These are phyloP conservation scores for Cliona cf. orientalis DNA, from an alignment of 37 sponge, comb jelly and placozoan genomes.

Conservation along the genomic window DNA sequence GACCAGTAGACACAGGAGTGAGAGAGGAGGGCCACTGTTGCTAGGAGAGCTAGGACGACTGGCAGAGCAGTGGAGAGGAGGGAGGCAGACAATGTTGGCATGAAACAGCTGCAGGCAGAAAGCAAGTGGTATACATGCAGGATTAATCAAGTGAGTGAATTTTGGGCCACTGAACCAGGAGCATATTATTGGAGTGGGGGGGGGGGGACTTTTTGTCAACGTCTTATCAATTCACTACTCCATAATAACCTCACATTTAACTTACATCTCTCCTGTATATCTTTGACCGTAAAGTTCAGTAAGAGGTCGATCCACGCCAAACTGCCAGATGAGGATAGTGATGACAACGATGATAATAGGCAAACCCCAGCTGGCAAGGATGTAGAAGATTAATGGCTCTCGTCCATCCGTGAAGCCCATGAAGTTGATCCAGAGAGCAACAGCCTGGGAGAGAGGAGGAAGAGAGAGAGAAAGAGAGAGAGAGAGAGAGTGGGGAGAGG, in stretches of 20 bases:
- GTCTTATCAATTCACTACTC: too few relatives aligned
- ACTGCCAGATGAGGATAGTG: conserved; percentile 59
- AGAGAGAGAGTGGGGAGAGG: neutral
- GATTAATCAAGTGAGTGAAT: neutral
- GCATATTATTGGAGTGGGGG: neutral
- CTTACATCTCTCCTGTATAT: too few relatives aligned
- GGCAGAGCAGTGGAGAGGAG: conserved; percentile 64
- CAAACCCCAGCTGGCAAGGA: conserved; percentile 53
- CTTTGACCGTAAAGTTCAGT: conserved; percentile 7
- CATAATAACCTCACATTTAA: too few relatives aligned
- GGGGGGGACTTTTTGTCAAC: too few relatives aligned
- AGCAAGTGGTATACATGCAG: neutral
- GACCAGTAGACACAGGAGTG: conserved; percentile 79
- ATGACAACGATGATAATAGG: conserved; percentile 34
- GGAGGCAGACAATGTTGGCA: conserved; percentile 55
- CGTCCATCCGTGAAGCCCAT: conserved; percentile 64
- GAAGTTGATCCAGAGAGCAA: conserved; percentile 73
- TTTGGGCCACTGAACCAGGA: conserved; percentile 3
- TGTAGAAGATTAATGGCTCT: conserved; percentile 67
- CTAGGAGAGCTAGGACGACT: conserved; percentile 55
- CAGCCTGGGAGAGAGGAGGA: too few relatives aligned
- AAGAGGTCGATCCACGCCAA: conserved; percentile 2
- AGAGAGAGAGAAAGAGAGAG: neutral
- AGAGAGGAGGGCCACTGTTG: conserved; percentile 41
- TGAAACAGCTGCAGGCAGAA: conserved; percentile 65